Evolutionary conservation across 2,888 invertebrate species (phyloP), one percentile per base, ranked within the genome.

Genomic region (Mallateleia sp.): DNA sequence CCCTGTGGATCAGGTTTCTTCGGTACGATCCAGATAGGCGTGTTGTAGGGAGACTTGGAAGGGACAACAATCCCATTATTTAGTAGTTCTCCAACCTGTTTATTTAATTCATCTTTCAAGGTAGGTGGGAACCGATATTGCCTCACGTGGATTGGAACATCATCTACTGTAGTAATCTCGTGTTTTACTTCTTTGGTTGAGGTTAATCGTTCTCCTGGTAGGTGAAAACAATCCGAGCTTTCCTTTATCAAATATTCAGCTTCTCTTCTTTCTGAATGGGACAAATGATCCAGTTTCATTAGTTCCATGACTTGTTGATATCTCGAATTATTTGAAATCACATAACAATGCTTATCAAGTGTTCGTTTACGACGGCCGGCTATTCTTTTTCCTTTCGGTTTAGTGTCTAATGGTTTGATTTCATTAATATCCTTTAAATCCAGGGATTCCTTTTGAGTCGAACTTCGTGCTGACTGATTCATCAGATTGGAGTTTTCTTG

Each of bases 31-130:
- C 45, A 45, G n/a, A 45, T 45, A 11, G 45, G 45, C 4, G n/a
- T 45, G 45, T 45, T 45, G 45, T 45, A 45, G 5, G 45, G 45
- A 45, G 45, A 45, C 7, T 45, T 45, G 3, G 45, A 45, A 1
- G 81, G 6, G 88, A 85, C 4, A 87, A 87, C 54, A 91, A 92
- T 7, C 90, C 90, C 1, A 88, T 91, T 80, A 89, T 91, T 22
- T 67, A 22, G 4, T 50, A 72, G 50, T 89, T 78, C 88, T 66
- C 89, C 85, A 1, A 93, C 92, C 89, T 95, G 94, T 78, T 95
- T 22, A 24, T 52, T 24, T 9, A 24, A 2, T 52, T 52, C 25
- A 8, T 52, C 52, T 15, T 52, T 52, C 9, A 52, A 15, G 2
- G 25, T 14, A 22, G 52, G 52, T 2, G 52, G 52, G 9, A 52